phyloP scores from a whole-genome alignment of 2,797 vertebrate species.

The Diplodus puntazzo region DNA sequence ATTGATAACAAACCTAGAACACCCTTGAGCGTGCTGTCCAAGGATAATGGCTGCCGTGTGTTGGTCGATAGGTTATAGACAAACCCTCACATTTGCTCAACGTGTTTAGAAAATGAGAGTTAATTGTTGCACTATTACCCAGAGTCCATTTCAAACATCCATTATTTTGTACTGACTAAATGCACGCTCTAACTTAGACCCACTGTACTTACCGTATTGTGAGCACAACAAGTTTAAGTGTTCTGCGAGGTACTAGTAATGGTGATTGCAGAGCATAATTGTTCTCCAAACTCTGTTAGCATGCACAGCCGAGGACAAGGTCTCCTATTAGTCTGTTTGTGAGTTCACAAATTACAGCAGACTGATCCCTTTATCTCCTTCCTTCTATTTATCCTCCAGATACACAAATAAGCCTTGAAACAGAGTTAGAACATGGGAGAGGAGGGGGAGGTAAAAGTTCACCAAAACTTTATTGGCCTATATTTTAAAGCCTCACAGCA shows the following conservation, averaged over 20 bases:
- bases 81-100: neutral
- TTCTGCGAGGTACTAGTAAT: neutral
- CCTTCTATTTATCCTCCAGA: neutral
- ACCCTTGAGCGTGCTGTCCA: no score
- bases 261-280: neutral
- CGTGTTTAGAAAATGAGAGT: neutral
- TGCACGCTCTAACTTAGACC: neutral
- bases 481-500: neutral
- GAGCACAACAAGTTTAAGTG: neutral
- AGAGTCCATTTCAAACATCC: neutral
- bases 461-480: neutral
- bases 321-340: constrained; percentile 16
- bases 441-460: no score
- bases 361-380: neutral
- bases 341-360: constrained; percentile 4
- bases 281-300: neutral
- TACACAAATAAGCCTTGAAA: constrained; percentile 1
- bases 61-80: neutral
- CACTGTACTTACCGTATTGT: neutral
- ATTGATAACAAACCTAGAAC: no score
- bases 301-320: constrained; percentile 11
- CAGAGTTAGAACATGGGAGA: neutral
- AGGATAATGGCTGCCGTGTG: no score
- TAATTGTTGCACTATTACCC: neutral
- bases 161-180: neutral